Evolutionary conservation across 2,113 vertebrate species (phyloP).

Genomic region (Ammodramus savannarum): DNA sequence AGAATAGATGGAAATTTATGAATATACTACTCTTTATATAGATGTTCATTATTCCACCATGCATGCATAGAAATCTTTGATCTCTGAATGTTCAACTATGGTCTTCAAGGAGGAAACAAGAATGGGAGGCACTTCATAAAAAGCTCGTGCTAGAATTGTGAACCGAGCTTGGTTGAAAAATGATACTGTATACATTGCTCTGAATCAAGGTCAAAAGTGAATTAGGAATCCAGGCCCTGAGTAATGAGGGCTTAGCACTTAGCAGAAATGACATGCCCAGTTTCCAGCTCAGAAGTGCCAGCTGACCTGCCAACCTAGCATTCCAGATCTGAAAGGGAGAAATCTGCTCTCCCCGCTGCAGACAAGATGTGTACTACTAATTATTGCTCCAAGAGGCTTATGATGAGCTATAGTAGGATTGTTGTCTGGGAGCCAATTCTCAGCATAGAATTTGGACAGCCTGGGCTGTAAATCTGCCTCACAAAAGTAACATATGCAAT

Average conservation of each 20-base stretch:
- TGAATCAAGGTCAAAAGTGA: conserved; percentile 62
- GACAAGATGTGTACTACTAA: conserved; percentile 40
- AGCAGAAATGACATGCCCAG: conserved; percentile 55
- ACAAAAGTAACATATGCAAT: not conserved
- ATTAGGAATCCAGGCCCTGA: conserved; percentile 37
- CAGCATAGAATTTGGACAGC: not conserved
- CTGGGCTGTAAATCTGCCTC: not conserved
- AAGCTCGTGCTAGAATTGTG: conserved; percentile 14
- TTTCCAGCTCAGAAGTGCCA: conserved; percentile 54
- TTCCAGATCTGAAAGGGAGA: conserved; percentile 54
- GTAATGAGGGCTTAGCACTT: conserved; percentile 60
- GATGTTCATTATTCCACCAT: conserved; percentile 7
- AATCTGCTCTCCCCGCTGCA: conserved; percentile 49
- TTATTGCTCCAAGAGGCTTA: conserved; percentile 28
- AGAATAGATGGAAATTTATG: conserved; percentile 18
- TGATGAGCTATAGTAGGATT: conserved; percentile 26
- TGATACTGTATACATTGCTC: conserved; percentile 33
- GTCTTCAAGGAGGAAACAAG: conserved; percentile 30
- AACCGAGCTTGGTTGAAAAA: conserved; percentile 23
- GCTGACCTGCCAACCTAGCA: conserved; percentile 60
- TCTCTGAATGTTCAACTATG: conserved; percentile 13
- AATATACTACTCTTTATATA: conserved; percentile 18
- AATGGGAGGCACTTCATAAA: conserved; percentile 57
- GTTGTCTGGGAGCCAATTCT: conserved; percentile 16
- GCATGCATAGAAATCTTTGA: conserved; percentile 36